Percentiles rank a stretch among this genome's conserved stretches.
phyloP scores from a whole-genome alignment of 2,797 vertebrate genomes.

The Eurystomus glaucurus region DNA sequence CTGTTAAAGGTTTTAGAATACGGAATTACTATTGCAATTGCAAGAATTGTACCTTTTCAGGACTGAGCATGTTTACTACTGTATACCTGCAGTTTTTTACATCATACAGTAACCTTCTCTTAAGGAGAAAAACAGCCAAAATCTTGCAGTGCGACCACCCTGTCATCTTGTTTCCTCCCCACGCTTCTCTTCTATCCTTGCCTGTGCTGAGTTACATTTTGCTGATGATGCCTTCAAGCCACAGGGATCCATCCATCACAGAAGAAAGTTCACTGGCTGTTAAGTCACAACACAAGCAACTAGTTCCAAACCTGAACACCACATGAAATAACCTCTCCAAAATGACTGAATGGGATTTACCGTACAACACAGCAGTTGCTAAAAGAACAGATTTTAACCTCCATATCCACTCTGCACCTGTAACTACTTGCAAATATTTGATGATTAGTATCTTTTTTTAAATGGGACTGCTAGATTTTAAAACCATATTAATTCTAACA shows the following conservation, averaged over 20 bases:
- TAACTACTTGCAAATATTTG: neutral
- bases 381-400: neutral
- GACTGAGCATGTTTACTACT: neutral
- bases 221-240: neutral
- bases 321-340: neutral
- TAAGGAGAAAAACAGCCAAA: neutral
- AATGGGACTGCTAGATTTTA: neutral
- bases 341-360: neutral
- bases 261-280: neutral
- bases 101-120: neutral
- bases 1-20: neutral
- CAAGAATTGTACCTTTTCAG: neutral
- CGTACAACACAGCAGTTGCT: neutral
- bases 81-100: neutral
- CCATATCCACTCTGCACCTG: neutral
- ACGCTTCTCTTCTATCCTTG: neutral
- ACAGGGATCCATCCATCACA: neutral
- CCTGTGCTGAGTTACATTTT: neutral
- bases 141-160: neutral
- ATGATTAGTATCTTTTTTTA: neutral
- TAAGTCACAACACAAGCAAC: neutral
- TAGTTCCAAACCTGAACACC: neutral
- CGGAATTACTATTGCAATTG: neutral
- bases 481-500: neutral
- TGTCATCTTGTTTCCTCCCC: neutral